Percentiles rank a stretch among this genome's conserved stretches.
phyloP scores from a whole-genome alignment of 2,888 invertebrate species.

The Brachyopa scutellaris region DNA sequence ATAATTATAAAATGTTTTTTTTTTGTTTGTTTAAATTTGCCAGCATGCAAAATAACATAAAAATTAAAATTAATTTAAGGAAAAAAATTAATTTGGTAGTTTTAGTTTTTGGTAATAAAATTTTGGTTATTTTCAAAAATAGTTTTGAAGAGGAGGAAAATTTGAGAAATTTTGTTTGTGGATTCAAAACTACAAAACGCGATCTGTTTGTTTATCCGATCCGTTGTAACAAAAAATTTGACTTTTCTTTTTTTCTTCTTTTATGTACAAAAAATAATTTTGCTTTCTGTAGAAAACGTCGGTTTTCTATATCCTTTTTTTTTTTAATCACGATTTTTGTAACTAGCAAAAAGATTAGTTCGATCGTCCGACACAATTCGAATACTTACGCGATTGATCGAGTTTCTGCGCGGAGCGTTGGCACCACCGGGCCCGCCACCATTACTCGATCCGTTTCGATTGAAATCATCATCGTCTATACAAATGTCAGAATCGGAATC shows the following conservation, averaged over 20 bases:
- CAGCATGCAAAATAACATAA: conserved; percentile 75
- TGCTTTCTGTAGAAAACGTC: conserved; percentile 42
- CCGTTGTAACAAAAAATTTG: conserved; percentile 63
- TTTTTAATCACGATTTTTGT: conserved; percentile 81
- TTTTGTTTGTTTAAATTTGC: conserved; percentile 67
- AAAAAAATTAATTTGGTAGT: conserved; percentile 66
- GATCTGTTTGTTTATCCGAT: conserved; percentile 28
- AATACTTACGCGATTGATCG: conserved; percentile 82
- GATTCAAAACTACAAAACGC: conserved; percentile 47
- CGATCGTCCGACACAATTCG: conserved; percentile 81
- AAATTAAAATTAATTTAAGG: conserved; percentile 64
- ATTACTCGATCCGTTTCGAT: conserved; percentile 77
- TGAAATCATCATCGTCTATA: conserved; percentile 87
- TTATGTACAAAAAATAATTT: conserved; percentile 44
- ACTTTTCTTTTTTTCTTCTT: conserved; percentile 26
- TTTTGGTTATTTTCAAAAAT: conserved; percentile 14
- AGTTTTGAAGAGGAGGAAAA: conserved; percentile 39
- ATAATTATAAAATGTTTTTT: conserved; percentile 59
- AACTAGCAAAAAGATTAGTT: conserved; percentile 81
- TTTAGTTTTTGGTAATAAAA: conserved; percentile 25
- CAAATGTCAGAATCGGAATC: conserved; percentile 96
- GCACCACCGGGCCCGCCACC: conserved; percentile 75
- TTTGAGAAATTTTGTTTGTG: conserved; percentile 46
- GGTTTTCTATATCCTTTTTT: conserved; percentile 66
- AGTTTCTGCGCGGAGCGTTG: conserved; percentile 79